phyloP scores from a whole-genome alignment of 2,888 invertebrate genomes.

The Galerucella pusilla region DNA sequence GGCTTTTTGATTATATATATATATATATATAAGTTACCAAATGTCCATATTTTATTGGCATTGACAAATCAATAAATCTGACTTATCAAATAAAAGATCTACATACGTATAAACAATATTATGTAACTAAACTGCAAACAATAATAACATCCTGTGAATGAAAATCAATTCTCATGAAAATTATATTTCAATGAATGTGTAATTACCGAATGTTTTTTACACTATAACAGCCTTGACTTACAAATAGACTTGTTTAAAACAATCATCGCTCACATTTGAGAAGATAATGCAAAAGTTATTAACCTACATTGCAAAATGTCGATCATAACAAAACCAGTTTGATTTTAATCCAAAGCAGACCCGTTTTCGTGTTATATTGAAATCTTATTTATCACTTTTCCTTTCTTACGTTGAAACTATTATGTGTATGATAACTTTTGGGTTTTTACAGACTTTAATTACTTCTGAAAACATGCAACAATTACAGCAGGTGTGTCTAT shows the following conservation, averaged over 20 bases:
- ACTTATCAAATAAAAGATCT: slow-evolving; percentile 29
- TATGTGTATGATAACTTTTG: neutral
- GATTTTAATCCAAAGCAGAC: slow-evolving; percentile 31
- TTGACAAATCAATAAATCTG: slow-evolving; percentile 21
- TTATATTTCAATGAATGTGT: slow-evolving; percentile 46
- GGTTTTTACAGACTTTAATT: neutral
- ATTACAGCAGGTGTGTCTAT: neutral
- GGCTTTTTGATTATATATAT: too few relatives aligned
- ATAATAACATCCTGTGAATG: slow-evolving; percentile 53
- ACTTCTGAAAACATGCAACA: neutral
- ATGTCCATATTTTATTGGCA: neutral
- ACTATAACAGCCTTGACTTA: slow-evolving; percentile 47
- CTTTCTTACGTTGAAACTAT: neutral
- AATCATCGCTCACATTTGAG: slow-evolving; percentile 40
- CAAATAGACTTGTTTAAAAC: slow-evolving; percentile 43
- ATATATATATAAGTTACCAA: too few relatives aligned
- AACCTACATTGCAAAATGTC: slow-evolving; percentile 50
- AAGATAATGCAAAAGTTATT: slow-evolving; percentile 50
- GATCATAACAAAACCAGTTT: slow-evolving; percentile 46
- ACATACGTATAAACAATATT: slow-evolving; percentile 40
- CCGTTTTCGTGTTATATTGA: slow-evolving; percentile 3
- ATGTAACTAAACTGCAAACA: slow-evolving; percentile 45
- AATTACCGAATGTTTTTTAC: slow-evolving; percentile 45
- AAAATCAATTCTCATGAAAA: slow-evolving; percentile 52
- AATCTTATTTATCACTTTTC: neutral